Percentiles rank a stretch among this genome's conserved stretches.
Conservation (phyloP, 1,140 invertebrate genomes). For the Tetramorium simillimum region DNA sequence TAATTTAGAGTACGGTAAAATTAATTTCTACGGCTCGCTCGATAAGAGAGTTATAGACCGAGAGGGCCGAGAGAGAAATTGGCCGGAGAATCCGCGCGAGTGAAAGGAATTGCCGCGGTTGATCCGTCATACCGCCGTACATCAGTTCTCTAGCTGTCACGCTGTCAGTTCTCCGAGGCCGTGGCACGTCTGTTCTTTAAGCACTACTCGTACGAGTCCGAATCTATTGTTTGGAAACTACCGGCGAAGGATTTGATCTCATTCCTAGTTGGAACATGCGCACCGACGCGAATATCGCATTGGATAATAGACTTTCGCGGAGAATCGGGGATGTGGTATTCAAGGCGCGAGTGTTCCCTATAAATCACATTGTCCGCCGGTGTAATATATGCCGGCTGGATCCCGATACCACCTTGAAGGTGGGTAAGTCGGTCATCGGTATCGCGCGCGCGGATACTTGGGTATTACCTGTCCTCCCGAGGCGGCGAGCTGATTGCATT, state of each 20-base stretch:
- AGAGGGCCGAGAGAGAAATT: neutral
- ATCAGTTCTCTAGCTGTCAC: neutral
- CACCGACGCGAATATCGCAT: slow-evolving; percentile 40
- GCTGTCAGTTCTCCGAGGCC: neutral
- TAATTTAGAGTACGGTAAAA: neutral
- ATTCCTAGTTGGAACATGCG: slow-evolving; percentile 36
- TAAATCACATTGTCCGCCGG: slow-evolving; percentile 56
- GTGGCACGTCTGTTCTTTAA: slow-evolving; percentile 8
- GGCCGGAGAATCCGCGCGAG: neutral
- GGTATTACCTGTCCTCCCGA: slow-evolving; percentile 41
- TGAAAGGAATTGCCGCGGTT: neutral
- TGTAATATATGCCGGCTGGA: slow-evolving; percentile 49
- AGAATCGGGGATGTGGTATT: slow-evolving; percentile 44
- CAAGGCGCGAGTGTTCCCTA: slow-evolving; percentile 50
- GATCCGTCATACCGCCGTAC: neutral
- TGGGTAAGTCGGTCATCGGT: slow-evolving; percentile 56
- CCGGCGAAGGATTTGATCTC: slow-evolving; percentile 40
- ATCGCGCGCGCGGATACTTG: slow-evolving; percentile 49
- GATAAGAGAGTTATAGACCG: no score
- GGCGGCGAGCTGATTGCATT: slow-evolving; percentile 54
- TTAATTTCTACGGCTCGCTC: neutral
- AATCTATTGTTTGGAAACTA: slow-evolving; percentile 46
- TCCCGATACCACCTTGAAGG: slow-evolving; percentile 41
- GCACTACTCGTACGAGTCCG: neutral
- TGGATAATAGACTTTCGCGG: slow-evolving; percentile 54